Percentiles rank a stretch among this genome's conserved stretches.
phyloP scores from a whole-genome alignment of 2,797 vertebrate genomes.

The Cephalopachus bancanus region DNA sequence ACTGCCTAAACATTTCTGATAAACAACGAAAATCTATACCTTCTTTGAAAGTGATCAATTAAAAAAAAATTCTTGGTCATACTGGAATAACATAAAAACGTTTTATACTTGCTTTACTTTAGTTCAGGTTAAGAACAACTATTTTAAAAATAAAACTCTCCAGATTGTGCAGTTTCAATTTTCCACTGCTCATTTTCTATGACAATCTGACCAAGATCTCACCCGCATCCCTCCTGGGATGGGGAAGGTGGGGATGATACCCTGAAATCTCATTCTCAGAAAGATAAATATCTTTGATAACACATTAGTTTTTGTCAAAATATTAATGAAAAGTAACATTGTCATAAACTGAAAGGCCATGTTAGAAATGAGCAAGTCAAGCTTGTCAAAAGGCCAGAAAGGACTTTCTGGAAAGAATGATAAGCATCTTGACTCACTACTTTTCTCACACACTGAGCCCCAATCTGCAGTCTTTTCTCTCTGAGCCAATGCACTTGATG shows the following conservation, averaged over 20 bases:
- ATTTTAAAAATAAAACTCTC: conserved; percentile 74
- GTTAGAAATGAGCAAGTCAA: conserved; percentile 79
- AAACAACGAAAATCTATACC: conserved; percentile 53
- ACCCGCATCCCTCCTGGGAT: neutral
- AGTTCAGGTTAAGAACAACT: conserved; percentile 56
- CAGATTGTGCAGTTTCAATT: conserved; percentile 56
- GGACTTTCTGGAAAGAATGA: conserved; percentile 74
- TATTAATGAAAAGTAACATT: conserved; percentile 67
- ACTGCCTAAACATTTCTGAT: neutral
- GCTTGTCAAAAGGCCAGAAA: conserved; percentile 73
- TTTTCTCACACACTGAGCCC: conserved; percentile 71
- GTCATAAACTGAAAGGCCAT: conserved; percentile 56
- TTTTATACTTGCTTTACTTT: conserved; percentile 43
- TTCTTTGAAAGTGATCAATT: conserved; percentile 37
- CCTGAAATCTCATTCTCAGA: conserved; percentile 69
- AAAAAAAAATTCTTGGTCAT: conserved; percentile 34
- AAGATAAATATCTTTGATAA: conserved; percentile 56
- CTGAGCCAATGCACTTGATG: conserved; percentile 73
- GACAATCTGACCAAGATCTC: conserved; percentile 76
- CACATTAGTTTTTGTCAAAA: conserved; percentile 57
- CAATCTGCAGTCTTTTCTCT: conserved; percentile 74
- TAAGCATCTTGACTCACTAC: conserved; percentile 77
- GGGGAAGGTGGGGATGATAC: neutral
- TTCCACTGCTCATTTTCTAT: conserved; percentile 72
- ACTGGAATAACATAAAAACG: conserved; percentile 54